Evolutionary conservation across 2,888 invertebrate species (phyloP), one percentile per base, ranked within the genome.

Genomic region (Oxystoma pomonae): DNA sequence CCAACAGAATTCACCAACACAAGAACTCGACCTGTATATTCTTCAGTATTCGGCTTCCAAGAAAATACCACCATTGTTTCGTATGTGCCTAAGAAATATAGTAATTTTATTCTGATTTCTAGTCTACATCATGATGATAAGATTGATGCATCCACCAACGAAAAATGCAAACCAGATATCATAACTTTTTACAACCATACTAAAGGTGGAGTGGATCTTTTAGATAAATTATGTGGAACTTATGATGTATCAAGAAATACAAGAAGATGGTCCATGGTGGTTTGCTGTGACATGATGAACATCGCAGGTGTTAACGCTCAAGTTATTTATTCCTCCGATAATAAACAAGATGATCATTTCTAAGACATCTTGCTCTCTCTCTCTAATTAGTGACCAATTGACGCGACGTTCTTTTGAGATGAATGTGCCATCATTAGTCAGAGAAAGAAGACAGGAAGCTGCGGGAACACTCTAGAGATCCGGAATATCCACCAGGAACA

Each of bases 141-240:
- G 19, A 67, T 68, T 58, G 68, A 67, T 57, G 17, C 56, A 19
- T 49, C 17, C 20, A 58, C 64, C 16, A 61, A 63, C 17, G 65
- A 61, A 3, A 60, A 63, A 51, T 52, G 58, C 12, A 63, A 67
- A 59, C 67, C 69, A 16, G 68, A 66, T 50, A 66, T 69, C 17
- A 68, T 68, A 9, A 65, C 67, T 16, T 65, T 61, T 22, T 70
- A 68, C 62, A 69, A 67, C 51, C 50, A 52, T 9, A 69, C 65
- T 17, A 69, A 74, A 69, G 69, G 68, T 55, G 71, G 68, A 59
- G 71, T 73, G 17, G 70, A 74, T 65, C 67, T 67, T 20, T 66
- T 70, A 20, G 71, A 70, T 60, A 65, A 69, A 62, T 63, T 71
- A 59, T 65, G 56, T 58, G 65, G 64, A 12, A 58, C 59, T 51